Percentiles rank a stretch among this genome's conserved stretches.
These are phyloP conservation scores for Chalcosyrphus nemorum DNA, from an alignment of 2,888 invertebrate species.

Conservation along the genomic window DNA sequence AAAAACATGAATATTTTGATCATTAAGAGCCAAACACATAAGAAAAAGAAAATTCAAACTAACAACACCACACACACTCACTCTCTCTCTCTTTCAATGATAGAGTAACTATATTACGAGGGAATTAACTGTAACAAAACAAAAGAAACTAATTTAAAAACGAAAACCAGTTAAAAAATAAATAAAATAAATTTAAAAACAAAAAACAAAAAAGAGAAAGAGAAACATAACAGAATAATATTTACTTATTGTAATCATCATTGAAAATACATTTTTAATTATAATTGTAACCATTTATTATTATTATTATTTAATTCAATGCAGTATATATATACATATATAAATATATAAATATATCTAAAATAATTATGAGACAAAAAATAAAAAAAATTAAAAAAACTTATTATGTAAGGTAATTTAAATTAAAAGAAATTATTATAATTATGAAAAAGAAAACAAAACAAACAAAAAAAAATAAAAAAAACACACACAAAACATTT, in stretches of 20 bases:
- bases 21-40: slow-evolving; percentile 51
- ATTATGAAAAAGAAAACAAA: slow-evolving; percentile 53
- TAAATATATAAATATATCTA: slow-evolving; percentile 71
- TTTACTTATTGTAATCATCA: slow-evolving; percentile 67
- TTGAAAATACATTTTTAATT: slow-evolving; percentile 65
- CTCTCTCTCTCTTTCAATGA: slow-evolving; percentile 17
- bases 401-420: slow-evolving; percentile 69
- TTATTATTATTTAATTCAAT: slow-evolving; percentile 71
- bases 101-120: slow-evolving; percentile 52
- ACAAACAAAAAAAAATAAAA: slow-evolving; percentile 29
- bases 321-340: slow-evolving; percentile 71
- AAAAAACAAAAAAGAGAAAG: slow-evolving; percentile 15
- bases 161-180: not conserved
- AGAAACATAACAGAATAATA: slow-evolving; percentile 34
- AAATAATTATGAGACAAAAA: slow-evolving; percentile 57
- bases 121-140: slow-evolving; percentile 51
- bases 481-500: slow-evolving; percentile 62
- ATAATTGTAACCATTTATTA: slow-evolving; percentile 70
- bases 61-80: slow-evolving; percentile 46
- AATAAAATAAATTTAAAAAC: slow-evolving; percentile 7
- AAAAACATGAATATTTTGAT: slow-evolving; percentile 42
- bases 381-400: slow-evolving; percentile 41
- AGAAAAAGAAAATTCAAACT: slow-evolving; percentile 30
- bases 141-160: not conserved
- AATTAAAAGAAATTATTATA: slow-evolving; percentile 73